phyloP scores from a whole-genome alignment of 2,797 vertebrate species.

The Spondyliosoma cantharus region DNA sequence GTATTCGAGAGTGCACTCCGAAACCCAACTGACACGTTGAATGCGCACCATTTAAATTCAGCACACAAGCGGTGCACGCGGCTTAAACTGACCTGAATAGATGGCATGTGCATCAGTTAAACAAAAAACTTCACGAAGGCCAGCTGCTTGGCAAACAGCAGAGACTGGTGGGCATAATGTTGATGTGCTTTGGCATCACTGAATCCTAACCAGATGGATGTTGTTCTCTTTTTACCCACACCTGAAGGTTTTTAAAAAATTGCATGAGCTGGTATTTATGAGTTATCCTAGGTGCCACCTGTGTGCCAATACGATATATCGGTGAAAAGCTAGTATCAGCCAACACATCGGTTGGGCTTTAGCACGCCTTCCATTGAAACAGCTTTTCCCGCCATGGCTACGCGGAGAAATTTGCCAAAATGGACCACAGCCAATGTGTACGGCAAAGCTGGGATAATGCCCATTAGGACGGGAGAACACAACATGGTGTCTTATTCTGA shows the following conservation, averaged over 20 bases:
- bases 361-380: slow-evolving; percentile 8
- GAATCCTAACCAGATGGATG: neutral
- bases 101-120: slow-evolving; percentile 7
- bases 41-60: slow-evolving; percentile 20
- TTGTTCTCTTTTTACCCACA: neutral
- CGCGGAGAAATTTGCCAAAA: slow-evolving; percentile 15
- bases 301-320: neutral
- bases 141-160: slow-evolving; percentile 3
- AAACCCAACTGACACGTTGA: neutral
- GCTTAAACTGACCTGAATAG: slow-evolving; percentile 11
- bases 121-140: slow-evolving; percentile 17
- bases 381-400: neutral
- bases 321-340: neutral
- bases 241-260: neutral
- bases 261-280: too few species aligned
- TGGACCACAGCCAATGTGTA: slow-evolving; percentile 31
- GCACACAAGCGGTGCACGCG: slow-evolving; percentile 9
- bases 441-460: slow-evolving; percentile 15
- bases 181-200: neutral
- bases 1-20: slow-evolving; percentile 2
- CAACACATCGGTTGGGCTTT: neutral
- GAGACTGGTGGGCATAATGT: neutral
- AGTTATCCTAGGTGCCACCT: neutral
- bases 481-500: slow-evolving; percentile 6
- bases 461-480: slow-evolving; percentile 3